phyloP scores from a whole-genome alignment of 2,113 vertebrate species.

The Bostrychus sinensis region DNA sequence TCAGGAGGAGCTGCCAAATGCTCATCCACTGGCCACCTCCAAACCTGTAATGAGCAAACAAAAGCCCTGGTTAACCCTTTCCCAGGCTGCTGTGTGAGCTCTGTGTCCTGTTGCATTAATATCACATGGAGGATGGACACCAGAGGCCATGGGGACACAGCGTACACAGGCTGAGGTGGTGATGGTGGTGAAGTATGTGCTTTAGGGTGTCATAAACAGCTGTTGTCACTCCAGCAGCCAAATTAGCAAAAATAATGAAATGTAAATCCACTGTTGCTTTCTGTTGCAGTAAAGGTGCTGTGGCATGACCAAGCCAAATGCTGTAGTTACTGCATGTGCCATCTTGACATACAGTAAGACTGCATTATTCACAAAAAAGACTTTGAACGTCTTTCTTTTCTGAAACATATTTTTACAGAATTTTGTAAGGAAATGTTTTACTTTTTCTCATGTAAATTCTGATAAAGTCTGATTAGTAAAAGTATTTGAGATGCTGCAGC shows the following conservation, averaged over 20 bases:
- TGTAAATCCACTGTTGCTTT: not conserved
- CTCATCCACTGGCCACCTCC: not conserved
- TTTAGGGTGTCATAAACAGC: slow-evolving; percentile 2
- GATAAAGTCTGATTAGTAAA: too few relatives aligned
- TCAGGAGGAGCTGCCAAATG: slow-evolving; percentile 6
- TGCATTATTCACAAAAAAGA: not conserved
- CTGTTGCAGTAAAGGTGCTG: not conserved
- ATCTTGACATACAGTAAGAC: not conserved
- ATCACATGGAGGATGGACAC: not conserved
- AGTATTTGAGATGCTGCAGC: too few relatives aligned
- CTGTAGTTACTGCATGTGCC: too few relatives aligned
- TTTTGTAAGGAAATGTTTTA: too few relatives aligned
- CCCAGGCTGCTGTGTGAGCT: not conserved
- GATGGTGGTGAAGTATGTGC: not conserved
- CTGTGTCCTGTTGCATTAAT: not conserved
- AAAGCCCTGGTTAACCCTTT: not conserved
- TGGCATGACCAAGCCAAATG: not conserved
- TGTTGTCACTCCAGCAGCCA: not conserved
- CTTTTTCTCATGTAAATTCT: too few relatives aligned
- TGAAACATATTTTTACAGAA: too few relatives aligned
- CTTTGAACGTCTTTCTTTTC: too few relatives aligned
- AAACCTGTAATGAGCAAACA: not conserved
- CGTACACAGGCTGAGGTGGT: not conserved
- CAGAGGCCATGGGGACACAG: not conserved
- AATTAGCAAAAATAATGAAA: slow-evolving; percentile 3